Evolutionary conservation across 1,140 invertebrate species (phyloP).

Genomic region (Pseudomyrmex dendroicus): DNA sequence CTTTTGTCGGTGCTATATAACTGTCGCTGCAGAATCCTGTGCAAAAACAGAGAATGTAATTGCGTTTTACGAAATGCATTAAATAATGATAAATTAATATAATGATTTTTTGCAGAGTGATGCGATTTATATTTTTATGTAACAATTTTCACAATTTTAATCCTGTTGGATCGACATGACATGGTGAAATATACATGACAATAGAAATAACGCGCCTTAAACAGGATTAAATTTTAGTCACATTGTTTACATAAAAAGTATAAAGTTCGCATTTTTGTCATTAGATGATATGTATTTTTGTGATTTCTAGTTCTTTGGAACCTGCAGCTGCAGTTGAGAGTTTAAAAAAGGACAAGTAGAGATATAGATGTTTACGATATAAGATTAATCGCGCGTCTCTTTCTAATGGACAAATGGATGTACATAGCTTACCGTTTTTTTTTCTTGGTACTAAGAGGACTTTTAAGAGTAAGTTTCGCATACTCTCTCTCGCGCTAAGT

Average conservation of each 20-base stretch:
- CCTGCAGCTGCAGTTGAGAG: conserved; percentile 7
- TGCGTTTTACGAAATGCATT: background rate
- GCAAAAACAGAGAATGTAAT: background rate
- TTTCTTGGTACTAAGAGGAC: conserved; percentile 38
- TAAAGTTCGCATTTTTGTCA: background rate
- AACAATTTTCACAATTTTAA: background rate
- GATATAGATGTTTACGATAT: conserved; percentile 18
- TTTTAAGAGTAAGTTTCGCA: conserved; percentile 44
- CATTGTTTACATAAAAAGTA: conserved; percentile 2
- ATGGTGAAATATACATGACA: background rate
- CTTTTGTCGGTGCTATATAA: conserved; percentile 1
- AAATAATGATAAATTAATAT: background rate
- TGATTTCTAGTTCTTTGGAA: conserved; percentile 14
- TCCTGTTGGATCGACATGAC: background rate
- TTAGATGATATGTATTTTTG: background rate
- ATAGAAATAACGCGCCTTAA: conserved; percentile 23
- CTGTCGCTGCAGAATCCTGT: conserved; percentile 12
- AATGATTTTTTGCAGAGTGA: background rate
- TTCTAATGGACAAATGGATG: conserved; percentile 38
- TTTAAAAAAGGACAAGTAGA: conserved; percentile 20
- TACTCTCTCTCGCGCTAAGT: conserved; percentile 57
- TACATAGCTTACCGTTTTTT: conserved; percentile 47
- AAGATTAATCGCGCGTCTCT: conserved; percentile 55
- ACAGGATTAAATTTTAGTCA: conserved; percentile 1
- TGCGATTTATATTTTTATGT: background rate